Evolutionary conservation across 1,140 invertebrate genomes (phyloP), one percentile per base, ranked within the genome.

Genomic region (Pogonomyrmex barbatus): DNA sequence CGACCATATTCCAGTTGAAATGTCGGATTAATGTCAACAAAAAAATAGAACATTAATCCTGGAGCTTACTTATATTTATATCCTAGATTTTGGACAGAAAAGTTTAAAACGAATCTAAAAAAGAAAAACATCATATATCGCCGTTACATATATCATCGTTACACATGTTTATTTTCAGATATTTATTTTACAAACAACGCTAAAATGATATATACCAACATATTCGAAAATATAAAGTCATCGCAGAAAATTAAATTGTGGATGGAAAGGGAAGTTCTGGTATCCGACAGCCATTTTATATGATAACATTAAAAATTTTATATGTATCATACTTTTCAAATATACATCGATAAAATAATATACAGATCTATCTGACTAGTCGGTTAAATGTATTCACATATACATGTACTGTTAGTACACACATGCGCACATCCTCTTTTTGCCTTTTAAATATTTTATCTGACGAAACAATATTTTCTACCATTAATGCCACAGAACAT

Each of bases 391-490:
- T 82, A 71, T 60, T 56, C 52, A 12, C 14, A 45, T 81, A 81
- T 33, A 56, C 9, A 12, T 52, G 6, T 6, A 24, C 45, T n/a
- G 30, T 56, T 50, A 9, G 2, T 8, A 24, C 68, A 50, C 17
- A 17, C 5, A 75, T 14, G 36, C 5, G 42, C 12, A n/a, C 24
- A 36, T 10, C 9, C 47, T 33, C 79, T 83, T 75, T 83, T 75
- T 83, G 12, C 30, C 3, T 60, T 82, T 83, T 83, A 75, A 82
- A 82, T 82, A 83, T 83, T 83, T 83, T 62, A 83, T 60, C 45
- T 4, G 42, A 60, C 52, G 54, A 58, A 83, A 83, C 54, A 83
- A 83, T 83, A 73, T 83, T 75, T 83, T 60, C 54, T 73, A 50
- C 52, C 68, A 60, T 73, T 73, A 75, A 83, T 50, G 30, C 42